Evolutionary conservation across 1,140 invertebrate species (phyloP).

Genomic region (Heliconius hermathena): DNA sequence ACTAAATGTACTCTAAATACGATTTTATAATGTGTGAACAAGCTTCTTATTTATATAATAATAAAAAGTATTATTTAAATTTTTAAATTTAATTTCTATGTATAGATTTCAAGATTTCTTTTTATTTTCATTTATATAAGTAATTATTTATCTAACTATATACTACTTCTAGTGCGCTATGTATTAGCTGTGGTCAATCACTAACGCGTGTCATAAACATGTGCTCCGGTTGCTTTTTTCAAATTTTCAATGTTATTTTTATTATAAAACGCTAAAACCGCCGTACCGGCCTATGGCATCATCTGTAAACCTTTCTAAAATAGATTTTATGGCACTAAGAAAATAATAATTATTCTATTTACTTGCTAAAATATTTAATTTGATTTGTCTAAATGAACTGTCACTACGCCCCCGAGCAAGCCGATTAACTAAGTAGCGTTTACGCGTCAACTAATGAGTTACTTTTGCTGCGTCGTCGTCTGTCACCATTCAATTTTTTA

Average conservation of each 20-base stretch:
- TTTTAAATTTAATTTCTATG: constrained; percentile 80
- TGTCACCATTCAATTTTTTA: constrained; percentile 33
- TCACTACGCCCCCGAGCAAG: constrained; percentile 27
- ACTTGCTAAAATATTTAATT: constrained; percentile 26
- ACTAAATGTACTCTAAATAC: constrained; percentile 74
- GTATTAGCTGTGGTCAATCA: constrained; percentile 24
- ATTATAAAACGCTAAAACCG: constrained; percentile 41
- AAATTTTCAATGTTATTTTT: constrained; percentile 34
- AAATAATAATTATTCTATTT: constrained; percentile 34
- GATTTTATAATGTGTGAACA: constrained; percentile 82
- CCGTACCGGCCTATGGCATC: constrained; percentile 25
- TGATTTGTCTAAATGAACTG: constrained; percentile 32
- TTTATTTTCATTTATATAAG: constrained; percentile 72
- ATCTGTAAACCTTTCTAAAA: constrained; percentile 43
- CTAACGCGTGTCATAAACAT: constrained; percentile 59
- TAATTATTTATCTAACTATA: constrained; percentile 79
- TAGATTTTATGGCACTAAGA: constrained; percentile 42
- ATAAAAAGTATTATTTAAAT: constrained; percentile 81
- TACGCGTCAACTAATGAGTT: constrained; percentile 29
- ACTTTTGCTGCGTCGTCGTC: constrained; percentile 26
- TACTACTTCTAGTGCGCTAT: constrained; percentile 77
- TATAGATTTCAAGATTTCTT: constrained; percentile 79
- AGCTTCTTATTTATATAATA: constrained; percentile 78
- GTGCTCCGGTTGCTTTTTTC: constrained; percentile 51
- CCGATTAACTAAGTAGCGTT: constrained; percentile 34